A percentile compares a stretch with the other conserved stretches of the same genome.
phyloP scores from a whole-genome alignment of 2,797 vertebrate species.

The Cichlasoma orientale region DNA sequence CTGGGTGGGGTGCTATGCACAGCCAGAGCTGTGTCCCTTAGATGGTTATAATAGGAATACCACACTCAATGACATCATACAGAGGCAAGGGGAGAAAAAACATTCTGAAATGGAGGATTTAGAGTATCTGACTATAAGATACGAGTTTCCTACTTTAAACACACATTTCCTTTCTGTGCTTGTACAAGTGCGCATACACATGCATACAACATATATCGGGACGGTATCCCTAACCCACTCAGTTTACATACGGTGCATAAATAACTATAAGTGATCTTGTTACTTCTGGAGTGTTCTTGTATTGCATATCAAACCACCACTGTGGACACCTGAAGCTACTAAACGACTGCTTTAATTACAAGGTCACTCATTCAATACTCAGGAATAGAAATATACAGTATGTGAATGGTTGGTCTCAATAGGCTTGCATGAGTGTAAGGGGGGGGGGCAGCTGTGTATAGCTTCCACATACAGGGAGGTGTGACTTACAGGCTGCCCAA shows the following conservation, averaged over 20 bases:
- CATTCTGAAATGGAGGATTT: neutral
- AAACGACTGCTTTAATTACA: neutral
- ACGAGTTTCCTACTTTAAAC: neutral
- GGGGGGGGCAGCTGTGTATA: neutral
- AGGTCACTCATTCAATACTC: neutral
- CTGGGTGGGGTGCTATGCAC: accelerated
- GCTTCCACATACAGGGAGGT: neutral
- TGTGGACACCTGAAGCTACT: neutral
- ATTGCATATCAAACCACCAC: neutral
- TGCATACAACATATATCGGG: neutral
- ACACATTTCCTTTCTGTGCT: neutral
- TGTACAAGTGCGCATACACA: neutral
- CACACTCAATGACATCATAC: neutral
- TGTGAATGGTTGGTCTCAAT: neutral
- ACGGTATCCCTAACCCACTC: neutral
- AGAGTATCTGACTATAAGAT: neutral
- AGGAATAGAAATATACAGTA: neutral
- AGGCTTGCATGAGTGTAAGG: neutral
- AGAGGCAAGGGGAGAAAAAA: neutral
- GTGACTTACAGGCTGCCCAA: neutral
- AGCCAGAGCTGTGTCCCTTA: neutral
- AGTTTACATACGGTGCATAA: neutral
- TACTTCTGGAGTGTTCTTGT: neutral
- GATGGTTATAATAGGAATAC: neutral
- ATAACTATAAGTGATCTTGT: neutral